Conservation (phyloP, 1,140 invertebrate genomes). For the Carcinoscorpius rotundicauda region DNA sequence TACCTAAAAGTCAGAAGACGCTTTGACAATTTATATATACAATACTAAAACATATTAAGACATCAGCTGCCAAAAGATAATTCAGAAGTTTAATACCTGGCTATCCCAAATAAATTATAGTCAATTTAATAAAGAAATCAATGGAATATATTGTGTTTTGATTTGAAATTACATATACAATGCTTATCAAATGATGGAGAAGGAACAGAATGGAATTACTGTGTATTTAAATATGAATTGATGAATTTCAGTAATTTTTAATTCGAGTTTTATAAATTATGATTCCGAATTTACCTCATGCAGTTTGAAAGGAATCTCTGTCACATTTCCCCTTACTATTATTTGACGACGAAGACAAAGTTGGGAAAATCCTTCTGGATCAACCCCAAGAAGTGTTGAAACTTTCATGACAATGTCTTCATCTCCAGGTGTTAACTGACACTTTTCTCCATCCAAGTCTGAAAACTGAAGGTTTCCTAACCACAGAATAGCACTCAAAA, state of each 20-base stretch:
- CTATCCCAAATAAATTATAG: too few species aligned
- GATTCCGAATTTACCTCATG: slow-evolving; percentile 52
- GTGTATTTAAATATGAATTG: too few species aligned
- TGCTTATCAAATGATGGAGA: too few species aligned
- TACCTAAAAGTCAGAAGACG: too few species aligned
- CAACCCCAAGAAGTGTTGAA: slow-evolving; percentile 63
- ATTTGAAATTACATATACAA: too few species aligned
- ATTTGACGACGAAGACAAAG: slow-evolving; percentile 77
- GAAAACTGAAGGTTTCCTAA: slow-evolving; percentile 80
- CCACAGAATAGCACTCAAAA: slow-evolving; percentile 82
- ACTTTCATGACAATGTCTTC: slow-evolving; percentile 59
- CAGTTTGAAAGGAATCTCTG: slow-evolving; percentile 82
- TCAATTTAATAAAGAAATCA: too few species aligned
- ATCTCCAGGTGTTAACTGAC: slow-evolving; percentile 59
- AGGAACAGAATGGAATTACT: too few species aligned
- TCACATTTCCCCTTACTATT: slow-evolving; percentile 87
- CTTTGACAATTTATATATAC: too few species aligned
- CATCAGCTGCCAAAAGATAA: too few species aligned
- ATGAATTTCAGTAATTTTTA: neutral
- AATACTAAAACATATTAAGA: too few species aligned
- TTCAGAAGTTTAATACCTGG: too few species aligned
- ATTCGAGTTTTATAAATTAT: slow-evolving; percentile 8
- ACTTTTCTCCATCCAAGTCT: slow-evolving; percentile 81
- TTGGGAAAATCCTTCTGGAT: slow-evolving; percentile 56
- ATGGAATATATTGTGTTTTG: too few species aligned